phyloP scores from a whole-genome alignment of 2,888 invertebrate species.

The Tortricodes alternella region DNA sequence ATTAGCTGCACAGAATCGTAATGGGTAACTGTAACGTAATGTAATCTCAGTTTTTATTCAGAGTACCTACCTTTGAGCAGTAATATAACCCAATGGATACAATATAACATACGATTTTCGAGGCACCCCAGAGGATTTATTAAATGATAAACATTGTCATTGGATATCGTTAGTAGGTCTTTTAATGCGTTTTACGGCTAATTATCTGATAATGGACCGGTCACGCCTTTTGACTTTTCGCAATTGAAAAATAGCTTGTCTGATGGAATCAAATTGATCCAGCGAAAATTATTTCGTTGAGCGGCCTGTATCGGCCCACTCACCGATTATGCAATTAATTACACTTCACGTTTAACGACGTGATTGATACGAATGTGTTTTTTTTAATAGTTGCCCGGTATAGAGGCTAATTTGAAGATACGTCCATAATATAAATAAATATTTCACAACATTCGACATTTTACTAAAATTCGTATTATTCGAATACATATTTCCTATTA shows the following conservation, averaged over 20 bases:
- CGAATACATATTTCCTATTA: constrained; percentile 27
- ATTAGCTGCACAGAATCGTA: background rate
- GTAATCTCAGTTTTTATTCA: background rate
- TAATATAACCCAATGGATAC: background rate
- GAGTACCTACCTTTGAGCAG: background rate
- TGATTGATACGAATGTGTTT: constrained; percentile 38
- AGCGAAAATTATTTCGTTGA: constrained; percentile 44
- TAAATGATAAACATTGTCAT: too few species aligned
- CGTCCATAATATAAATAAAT: constrained; percentile 1
- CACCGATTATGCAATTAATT: constrained; percentile 43
- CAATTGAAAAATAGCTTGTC: constrained; percentile 55
- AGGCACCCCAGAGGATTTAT: too few species aligned
- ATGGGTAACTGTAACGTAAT: background rate
- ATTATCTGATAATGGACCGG: constrained; percentile 34
- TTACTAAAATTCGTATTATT: background rate
- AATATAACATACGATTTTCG: too few species aligned
- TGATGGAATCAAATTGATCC: constrained; percentile 23
- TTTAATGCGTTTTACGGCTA: too few species aligned
- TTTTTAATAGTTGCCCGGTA: constrained; percentile 24
- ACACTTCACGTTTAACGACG: constrained; percentile 36
- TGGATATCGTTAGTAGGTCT: too few species aligned
- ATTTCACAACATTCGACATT: constrained; percentile 14
- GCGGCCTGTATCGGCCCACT: constrained; percentile 42
- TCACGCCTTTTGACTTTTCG: constrained; percentile 45
- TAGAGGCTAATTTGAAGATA: constrained; percentile 24